Evolutionary conservation across 2,113 vertebrate species (phyloP), one percentile per base, ranked within the genome.

Genomic region (Oceanodroma tethys): DNA sequence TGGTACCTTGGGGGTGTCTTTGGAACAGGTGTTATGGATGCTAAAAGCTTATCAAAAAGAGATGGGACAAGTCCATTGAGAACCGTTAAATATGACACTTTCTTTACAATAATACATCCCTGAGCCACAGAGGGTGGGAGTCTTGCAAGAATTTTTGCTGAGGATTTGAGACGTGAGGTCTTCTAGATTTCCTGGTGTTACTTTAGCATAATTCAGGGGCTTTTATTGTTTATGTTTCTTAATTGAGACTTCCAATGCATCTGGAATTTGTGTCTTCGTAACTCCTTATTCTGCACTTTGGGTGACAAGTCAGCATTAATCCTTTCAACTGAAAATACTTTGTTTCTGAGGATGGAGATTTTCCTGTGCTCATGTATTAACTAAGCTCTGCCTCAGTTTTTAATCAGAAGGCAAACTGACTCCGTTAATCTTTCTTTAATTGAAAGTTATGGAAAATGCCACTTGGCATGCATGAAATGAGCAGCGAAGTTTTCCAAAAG

Each of bases 341-440:
- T 48, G 9, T 60, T 94, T 93, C 70, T 81, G 62, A 72, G 38
- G 43, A 73, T 52, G 38, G n/a, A 70, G 45, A 66, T 76, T 87
- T 95, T 93, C 12, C 74, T 82, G 9, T 80, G 45, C 17, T 79
- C 6, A 4, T 66, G 13, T 87, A 43, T 75, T 87, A 90, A 65
- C 43, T 18, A 82, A 75, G 14, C 4, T 81, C 52, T 79, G 23
- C 19, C 53, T 90, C 50, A 2, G 0, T 45, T 63, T 82, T 82
- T 85, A 87, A 68, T 90, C 67, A 86, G 55, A 93, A 91, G 45
- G 63, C 40, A 91, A 72, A 94, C 15, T 65, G 25, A 85, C 56
- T 68, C 66, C 58, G 86, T 93, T 95, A 85, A 95, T 95, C 58
- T 90, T 55, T 79, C 40, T 93, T 71, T 93, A 93, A 95, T 72